These are phyloP conservation scores for Spheniscus humboldti DNA, from an alignment of 2,797 vertebrate genomes.

Conservation along the genomic window DNA sequence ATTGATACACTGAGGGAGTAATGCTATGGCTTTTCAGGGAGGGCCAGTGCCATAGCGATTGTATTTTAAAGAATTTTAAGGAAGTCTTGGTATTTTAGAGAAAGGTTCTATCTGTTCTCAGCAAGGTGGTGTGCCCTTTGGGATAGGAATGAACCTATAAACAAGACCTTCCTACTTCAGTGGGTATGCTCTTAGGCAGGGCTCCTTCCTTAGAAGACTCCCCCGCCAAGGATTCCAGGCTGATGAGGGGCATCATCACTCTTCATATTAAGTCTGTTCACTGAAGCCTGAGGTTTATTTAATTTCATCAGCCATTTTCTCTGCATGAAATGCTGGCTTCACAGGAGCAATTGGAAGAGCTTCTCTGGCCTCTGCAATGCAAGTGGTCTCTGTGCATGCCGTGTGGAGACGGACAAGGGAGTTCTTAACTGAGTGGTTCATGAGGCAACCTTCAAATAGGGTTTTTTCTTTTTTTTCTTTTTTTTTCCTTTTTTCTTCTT, in stretches of 20 bases:
- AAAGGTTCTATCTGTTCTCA: background rate
- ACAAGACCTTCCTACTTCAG: background rate
- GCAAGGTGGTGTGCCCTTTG: background rate
- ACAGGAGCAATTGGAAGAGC: background rate
- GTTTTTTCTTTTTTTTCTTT: background rate
- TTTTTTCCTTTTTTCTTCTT: background rate
- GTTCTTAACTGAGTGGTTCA: background rate
- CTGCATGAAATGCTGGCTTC: background rate
- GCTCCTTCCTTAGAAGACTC: background rate
- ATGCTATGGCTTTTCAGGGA: background rate
- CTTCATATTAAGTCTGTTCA: background rate
- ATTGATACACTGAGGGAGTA: background rate
- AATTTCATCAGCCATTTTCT: background rate
- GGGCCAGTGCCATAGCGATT: background rate
- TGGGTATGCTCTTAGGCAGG: background rate
- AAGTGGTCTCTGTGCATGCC: no score
- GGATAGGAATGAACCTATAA: background rate
- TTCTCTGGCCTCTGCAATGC: background rate
- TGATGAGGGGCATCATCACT: background rate
- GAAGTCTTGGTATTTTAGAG: background rate
- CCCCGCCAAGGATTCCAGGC: background rate
- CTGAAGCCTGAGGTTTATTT: background rate
- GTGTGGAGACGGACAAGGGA: background rate
- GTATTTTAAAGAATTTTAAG: background rate
- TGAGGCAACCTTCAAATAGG: background rate